Conservation (phyloP, 2,888 invertebrate genomes). For the Spisula subtruncata region DNA sequence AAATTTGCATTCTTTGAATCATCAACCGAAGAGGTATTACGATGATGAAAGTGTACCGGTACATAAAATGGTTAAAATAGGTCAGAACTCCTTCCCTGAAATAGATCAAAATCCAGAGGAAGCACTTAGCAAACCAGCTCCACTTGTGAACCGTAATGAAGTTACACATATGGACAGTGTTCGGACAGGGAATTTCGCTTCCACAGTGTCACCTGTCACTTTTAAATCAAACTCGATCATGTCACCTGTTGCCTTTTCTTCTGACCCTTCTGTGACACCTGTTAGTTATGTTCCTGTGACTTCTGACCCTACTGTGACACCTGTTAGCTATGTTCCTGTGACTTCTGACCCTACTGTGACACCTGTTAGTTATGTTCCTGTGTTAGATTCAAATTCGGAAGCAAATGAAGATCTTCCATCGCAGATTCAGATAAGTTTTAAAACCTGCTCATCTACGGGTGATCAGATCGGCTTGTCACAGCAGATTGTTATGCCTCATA, state of each 20-base stretch:
- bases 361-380: slow-evolving; percentile 22
- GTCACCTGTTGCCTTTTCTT: too few species aligned
- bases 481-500: slow-evolving; percentile 30
- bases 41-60: background rate
- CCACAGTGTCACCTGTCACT: background rate
- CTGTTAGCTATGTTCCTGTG: too few species aligned
- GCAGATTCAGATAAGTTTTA: slow-evolving; percentile 42
- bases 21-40: background rate
- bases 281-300: slow-evolving; percentile 1
- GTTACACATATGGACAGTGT: background rate
- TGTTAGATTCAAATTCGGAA: background rate
- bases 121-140: background rate
- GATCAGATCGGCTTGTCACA: slow-evolving; percentile 12
- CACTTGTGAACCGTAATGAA: background rate
- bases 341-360: background rate
- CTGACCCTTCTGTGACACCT: background rate
- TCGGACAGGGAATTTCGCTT: background rate
- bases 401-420: slow-evolving; percentile 24
- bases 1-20: background rate
- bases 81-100: background rate
- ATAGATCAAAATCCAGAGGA: background rate
- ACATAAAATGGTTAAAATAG: background rate
- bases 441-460: slow-evolving; percentile 15
- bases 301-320: too few species aligned
- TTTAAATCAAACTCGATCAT: background rate